These are phyloP conservation scores for Oreocharis arfaki DNA, from an alignment of 2,113 vertebrate genomes.

Conservation along the genomic window DNA sequence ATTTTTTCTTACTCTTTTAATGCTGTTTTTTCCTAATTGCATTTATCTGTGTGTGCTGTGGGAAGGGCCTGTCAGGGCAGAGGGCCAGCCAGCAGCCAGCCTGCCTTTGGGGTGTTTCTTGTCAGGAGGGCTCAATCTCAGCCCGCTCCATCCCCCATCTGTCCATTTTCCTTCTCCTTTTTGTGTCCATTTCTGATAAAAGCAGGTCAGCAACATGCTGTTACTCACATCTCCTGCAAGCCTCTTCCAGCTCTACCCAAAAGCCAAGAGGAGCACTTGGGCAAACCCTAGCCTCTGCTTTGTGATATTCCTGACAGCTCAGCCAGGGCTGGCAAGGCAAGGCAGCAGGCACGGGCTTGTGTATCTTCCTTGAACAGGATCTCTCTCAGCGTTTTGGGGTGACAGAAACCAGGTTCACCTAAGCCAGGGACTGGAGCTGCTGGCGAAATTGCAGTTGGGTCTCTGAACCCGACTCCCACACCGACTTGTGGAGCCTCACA, in stretches of 20 bases:
- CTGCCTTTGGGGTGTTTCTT: constrained; percentile 16
- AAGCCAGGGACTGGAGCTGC: not conserved
- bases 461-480: fast-evolving
- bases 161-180: not conserved
- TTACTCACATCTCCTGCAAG: not conserved
- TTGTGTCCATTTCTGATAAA: not conserved
- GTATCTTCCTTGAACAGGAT: not conserved
- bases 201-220: not conserved
- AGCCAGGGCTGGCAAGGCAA: not conserved
- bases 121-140: not conserved
- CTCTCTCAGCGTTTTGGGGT: not conserved
- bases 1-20: not conserved
- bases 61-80: not conserved
- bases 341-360: not conserved
- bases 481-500: not conserved
- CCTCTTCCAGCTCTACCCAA: not conserved
- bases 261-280: fast-evolving
- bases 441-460: fast-evolving
- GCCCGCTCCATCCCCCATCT: not conserved
- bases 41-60: not conserved
- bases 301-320: not conserved
- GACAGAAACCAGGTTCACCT: not conserved
- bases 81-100: not conserved
- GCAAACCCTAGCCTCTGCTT: not conserved
- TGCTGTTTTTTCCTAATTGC: not conserved